Evolutionary conservation across 2,888 invertebrate genomes (phyloP), one percentile per base, ranked within the genome.

Genomic region (Habrosyne pyritoides): DNA sequence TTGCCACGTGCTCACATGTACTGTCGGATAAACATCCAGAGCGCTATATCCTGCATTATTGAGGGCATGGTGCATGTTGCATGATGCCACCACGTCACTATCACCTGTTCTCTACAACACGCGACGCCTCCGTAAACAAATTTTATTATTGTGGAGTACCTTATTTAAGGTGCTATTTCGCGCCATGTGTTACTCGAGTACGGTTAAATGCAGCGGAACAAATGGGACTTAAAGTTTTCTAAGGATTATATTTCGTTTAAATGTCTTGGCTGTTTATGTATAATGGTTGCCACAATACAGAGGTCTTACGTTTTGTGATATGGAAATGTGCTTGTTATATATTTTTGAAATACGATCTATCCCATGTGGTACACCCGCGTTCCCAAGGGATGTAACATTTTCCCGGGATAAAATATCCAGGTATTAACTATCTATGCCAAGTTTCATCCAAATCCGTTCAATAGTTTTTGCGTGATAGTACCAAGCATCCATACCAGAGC

Each of bases 121-220:
- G 53, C 28, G 28, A 28, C 47, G 53, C 22, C 46, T 10, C 36
- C 21, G 53, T 48, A 53, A 53, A 48, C 48, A 53, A 48, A 49
- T 36, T 53, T 33, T 53, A 48, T 53, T 48, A 49, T 14, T 49
- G 18, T 18, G 26, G 7, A 18, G 21, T 50, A 28, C 21, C 26
- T 24, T 24, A 28, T 50, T n/a, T 12, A 30, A 14, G 18, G 22
- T 12, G n/a, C 26, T 24, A 10, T n/a, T 49, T 26, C n/a, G 26
- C 26, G 7, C n/a, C 48, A 49, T 24, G 8, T 49, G 48, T 49
- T 48, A 5, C 48, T 8, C 14, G 8, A 14, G 7, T 18, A 36
- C 12, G 12, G 30, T 33, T 33, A 12, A 33, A 33, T 33, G 30
- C 12, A 12, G 30, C 12, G 12, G 0, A n/a, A 14, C n/a, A 3